Conservation (phyloP, 1,140 invertebrate species). For the Lineus longissimus region DNA sequence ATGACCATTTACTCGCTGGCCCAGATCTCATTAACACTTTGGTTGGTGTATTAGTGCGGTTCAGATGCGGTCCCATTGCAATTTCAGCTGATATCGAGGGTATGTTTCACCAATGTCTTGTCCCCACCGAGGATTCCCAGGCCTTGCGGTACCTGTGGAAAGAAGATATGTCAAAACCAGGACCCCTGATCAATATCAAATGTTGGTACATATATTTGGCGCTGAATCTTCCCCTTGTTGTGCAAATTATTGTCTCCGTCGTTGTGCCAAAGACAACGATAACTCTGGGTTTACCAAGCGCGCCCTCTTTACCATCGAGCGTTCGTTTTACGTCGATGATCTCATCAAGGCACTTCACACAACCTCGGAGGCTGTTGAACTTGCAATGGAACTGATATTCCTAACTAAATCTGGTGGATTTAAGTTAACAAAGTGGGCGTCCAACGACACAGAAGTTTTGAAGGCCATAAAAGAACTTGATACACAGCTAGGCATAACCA, state of each 20-base stretch:
- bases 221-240: not conserved
- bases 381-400: no score
- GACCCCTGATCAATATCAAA: not conserved
- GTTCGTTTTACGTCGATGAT: not conserved
- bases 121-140: not conserved
- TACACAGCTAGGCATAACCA: no score
- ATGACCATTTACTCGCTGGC: constrained; percentile 21
- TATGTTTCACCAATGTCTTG: not conserved
- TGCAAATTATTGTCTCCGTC: not conserved
- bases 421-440: no score
- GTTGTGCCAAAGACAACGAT: not conserved
- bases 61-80: no score
- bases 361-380: no score
- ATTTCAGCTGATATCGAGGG: not conserved
- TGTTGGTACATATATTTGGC: constrained; percentile 1
- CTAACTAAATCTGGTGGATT: no score
- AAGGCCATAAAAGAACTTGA: no score
- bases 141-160: not conserved
- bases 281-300: not conserved
- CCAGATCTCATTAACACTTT: constrained; percentile 22
- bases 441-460: no score
- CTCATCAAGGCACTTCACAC: not conserved
- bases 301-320: not conserved
- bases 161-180: not conserved
- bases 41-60: not conserved